Percentiles rank a stretch among this genome's conserved stretches.
Evolutionary conservation across 2,113 vertebrate species (phyloP).

Genomic region (Prietella phreatophila): DNA sequence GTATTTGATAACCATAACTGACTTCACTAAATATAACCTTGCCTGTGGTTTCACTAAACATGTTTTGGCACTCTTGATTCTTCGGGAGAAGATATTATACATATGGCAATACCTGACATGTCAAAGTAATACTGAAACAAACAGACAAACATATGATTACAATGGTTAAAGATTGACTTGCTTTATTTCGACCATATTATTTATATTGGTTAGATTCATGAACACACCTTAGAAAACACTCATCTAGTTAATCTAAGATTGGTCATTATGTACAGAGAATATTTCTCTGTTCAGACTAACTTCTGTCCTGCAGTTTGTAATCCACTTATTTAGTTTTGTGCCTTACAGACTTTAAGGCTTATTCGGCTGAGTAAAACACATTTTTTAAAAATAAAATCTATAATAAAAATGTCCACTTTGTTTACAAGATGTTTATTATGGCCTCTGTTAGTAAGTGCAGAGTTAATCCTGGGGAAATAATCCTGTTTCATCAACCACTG

Average conservation of each 20-base stretch:
- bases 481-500: neutral
- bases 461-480: slow-evolving; percentile 1
- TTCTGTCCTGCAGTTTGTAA: neutral
- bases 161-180: neutral
- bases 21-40: slow-evolving; percentile 26
- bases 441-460: neutral
- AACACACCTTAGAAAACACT: neutral
- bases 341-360: neutral
- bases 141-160: neutral
- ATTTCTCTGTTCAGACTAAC: neutral
- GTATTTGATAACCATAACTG: neutral
- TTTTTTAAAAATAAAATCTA: neutral
- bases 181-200: neutral
- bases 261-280: neutral
- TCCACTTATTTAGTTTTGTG: neutral
- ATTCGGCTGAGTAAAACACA: neutral
- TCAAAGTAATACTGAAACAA: neutral
- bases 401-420: neutral
- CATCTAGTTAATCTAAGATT: neutral
- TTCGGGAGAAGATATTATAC: neutral
- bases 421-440: neutral
- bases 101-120: neutral
- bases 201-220: neutral
- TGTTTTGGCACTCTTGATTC: neutral
- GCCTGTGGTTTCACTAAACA: neutral